Conservation (phyloP, 2,113 vertebrate genomes). For the Synchiropus splendidus region DNA sequence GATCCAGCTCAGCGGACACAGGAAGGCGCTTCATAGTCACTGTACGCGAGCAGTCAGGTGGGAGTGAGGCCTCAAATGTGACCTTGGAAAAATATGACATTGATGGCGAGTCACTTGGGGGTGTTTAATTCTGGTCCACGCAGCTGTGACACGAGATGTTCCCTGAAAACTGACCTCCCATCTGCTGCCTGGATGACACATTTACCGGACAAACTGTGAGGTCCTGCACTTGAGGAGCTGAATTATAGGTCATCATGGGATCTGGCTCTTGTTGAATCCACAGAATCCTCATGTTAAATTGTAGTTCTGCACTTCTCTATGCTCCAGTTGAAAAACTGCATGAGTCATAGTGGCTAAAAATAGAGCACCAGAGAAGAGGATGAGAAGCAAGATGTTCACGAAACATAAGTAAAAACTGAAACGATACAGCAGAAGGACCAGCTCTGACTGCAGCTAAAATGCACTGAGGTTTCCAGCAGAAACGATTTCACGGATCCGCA, state of each 20-base stretch:
- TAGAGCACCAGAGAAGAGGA: slow-evolving; percentile 46
- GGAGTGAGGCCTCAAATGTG: slow-evolving; percentile 42
- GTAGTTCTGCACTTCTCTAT: slow-evolving; percentile 7
- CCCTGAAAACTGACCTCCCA: slow-evolving; percentile 6
- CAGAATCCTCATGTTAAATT: neutral
- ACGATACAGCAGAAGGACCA: slow-evolving; percentile 4
- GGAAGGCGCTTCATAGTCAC: slow-evolving; percentile 15
- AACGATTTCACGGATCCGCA: neutral
- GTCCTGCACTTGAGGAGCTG: slow-evolving; percentile 15
- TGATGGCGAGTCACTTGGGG: slow-evolving; percentile 16
- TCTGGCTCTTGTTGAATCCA: slow-evolving; percentile 13
- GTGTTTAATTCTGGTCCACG: slow-evolving; percentile 28
- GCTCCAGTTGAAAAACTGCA: slow-evolving; percentile 26
- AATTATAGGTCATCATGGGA: neutral
- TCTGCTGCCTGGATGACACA: slow-evolving; percentile 20
- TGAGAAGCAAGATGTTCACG: slow-evolving; percentile 7
- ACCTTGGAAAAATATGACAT: slow-evolving; percentile 59
- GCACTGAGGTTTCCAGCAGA: slow-evolving; percentile 2
- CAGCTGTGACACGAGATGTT: slow-evolving; percentile 28
- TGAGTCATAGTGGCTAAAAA: slow-evolving; percentile 48
- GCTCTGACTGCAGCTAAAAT: neutral
- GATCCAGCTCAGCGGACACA: slow-evolving; percentile 16
- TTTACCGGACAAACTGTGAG: slow-evolving; percentile 18
- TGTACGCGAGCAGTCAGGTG: slow-evolving; percentile 19
- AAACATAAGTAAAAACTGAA: slow-evolving; percentile 14